A percentile compares a stretch with the other conserved stretches of the same genome.
These are phyloP conservation scores for Lasioglossum pauxillum DNA, from an alignment of 2,888 invertebrate genomes.

Conservation along the genomic window DNA sequence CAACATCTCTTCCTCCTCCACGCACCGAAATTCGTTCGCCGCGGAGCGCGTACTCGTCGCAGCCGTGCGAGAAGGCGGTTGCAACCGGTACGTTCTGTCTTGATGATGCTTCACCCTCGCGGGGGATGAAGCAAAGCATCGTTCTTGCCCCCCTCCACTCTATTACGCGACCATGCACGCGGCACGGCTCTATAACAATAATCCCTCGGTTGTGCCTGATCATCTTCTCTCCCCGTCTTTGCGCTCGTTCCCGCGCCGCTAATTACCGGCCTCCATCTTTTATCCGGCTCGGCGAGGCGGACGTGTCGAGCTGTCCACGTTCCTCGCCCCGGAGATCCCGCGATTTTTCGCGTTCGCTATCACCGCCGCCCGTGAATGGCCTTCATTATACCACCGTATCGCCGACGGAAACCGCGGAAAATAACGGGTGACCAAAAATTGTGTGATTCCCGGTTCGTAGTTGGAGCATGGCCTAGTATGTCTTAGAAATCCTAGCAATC, in stretches of 20 bases:
- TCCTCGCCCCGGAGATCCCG: not conserved
- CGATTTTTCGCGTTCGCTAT: not conserved
- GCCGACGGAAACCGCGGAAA: not conserved
- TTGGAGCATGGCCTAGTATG: too few relatives aligned
- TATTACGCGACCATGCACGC: slow-evolving; percentile 3
- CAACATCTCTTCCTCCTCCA: not conserved
- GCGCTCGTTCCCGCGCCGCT: not conserved
- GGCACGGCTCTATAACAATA: slow-evolving; percentile 27
- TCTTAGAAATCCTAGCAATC: not conserved
- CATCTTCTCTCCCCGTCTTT: slow-evolving; percentile 12
- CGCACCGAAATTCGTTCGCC: slow-evolving; percentile 23
- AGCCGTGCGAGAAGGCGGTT: slow-evolving; percentile 30
- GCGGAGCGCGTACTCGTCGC: not conserved
- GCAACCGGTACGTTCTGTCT: slow-evolving; percentile 33
- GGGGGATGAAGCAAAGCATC: slow-evolving; percentile 28
- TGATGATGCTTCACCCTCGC: slow-evolving; percentile 43
- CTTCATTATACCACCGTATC: slow-evolving; percentile 1
- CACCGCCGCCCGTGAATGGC: not conserved
- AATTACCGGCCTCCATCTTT: slow-evolving; percentile 10
- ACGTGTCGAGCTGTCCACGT: not conserved
- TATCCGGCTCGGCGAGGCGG: not conserved
- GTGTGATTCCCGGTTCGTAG: not conserved
- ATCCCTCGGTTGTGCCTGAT: slow-evolving; percentile 15
- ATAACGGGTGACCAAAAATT: not conserved
- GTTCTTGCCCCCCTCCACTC: slow-evolving; percentile 30